phyloP scores from a whole-genome alignment of 2,113 vertebrate species.

The Rhinolophus ferrumequinum region DNA sequence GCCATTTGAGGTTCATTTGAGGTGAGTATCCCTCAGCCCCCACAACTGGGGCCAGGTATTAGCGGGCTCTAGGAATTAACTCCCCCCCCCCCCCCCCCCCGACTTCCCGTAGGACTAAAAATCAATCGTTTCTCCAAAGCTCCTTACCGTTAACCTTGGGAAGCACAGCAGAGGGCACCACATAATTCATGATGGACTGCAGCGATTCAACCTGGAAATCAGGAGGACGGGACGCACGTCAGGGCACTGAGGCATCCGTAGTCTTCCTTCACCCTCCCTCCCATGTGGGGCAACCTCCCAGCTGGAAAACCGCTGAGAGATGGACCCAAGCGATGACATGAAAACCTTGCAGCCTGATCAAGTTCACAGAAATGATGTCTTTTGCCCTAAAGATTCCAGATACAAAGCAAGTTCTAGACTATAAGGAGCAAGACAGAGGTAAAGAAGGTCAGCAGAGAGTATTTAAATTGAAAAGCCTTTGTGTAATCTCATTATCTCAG shows the following conservation, averaged over 20 bases:
- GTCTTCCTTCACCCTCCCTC: too few species aligned
- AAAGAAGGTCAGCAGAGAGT: neutral
- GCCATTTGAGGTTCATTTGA: neutral
- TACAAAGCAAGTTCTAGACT: neutral
- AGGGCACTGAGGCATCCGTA: accelerated
- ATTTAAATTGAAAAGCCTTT: neutral
- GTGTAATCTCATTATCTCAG: neutral
- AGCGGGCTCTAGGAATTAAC: neutral
- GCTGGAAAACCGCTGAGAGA: neutral
- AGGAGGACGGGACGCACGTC: accelerated
- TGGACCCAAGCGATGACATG: accelerated
- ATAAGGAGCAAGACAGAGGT: too few species aligned
- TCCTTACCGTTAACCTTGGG: slow-evolving; percentile 67
- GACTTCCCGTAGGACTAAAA: neutral
- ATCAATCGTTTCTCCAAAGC: neutral
- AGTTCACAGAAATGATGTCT: neutral
- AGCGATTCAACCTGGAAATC: slow-evolving; percentile 54
- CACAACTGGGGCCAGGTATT: neutral
- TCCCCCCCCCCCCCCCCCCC: too few species aligned
- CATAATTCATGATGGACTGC: neutral
- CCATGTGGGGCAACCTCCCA: neutral
- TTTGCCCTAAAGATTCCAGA: neutral
- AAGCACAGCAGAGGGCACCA: neutral
- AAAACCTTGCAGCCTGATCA: neutral
- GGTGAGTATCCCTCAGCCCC: neutral